phyloP scores from a whole-genome alignment of 1,140 invertebrate genomes.

The Pseudomyrmex pallidus region DNA sequence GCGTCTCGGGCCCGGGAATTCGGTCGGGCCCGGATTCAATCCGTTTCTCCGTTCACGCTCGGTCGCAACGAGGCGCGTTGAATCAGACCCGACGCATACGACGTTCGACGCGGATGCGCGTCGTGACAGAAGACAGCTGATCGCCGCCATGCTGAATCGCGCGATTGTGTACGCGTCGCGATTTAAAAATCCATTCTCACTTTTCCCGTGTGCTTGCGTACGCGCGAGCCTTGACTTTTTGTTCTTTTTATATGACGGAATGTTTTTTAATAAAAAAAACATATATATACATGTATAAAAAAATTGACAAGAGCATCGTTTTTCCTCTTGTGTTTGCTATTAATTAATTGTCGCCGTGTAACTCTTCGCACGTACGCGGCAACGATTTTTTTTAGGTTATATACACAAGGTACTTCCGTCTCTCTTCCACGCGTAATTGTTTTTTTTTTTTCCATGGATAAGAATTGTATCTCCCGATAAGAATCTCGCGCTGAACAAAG shows the following conservation, averaged over 20 bases:
- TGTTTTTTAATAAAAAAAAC: background rate
- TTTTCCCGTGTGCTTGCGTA: background rate
- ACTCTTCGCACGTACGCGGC: background rate
- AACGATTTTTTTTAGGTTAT: no score
- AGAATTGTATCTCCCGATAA: background rate
- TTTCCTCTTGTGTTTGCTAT: no score
- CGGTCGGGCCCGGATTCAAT: no score
- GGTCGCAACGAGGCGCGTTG: background rate
- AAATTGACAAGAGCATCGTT: no score
- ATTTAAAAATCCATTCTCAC: conserved; percentile 63
- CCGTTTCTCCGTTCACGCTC: no score
- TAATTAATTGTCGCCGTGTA: background rate
- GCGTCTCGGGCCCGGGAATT: no score
- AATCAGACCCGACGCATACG: background rate
- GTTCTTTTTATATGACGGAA: background rate
- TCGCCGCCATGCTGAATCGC: conserved; percentile 70
- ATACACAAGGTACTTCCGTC: background rate
- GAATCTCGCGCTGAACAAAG: background rate
- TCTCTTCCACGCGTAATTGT: no score
- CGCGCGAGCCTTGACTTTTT: background rate
- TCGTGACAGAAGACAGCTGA: conserved; percentile 76
- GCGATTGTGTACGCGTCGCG: conserved; percentile 41
- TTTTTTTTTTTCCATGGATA: background rate
- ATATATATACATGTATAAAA: no score
- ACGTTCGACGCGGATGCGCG: conserved; percentile 56